Conservation (phyloP, 2,888 invertebrate genomes). For the Hemicrepidius hirtus region DNA sequence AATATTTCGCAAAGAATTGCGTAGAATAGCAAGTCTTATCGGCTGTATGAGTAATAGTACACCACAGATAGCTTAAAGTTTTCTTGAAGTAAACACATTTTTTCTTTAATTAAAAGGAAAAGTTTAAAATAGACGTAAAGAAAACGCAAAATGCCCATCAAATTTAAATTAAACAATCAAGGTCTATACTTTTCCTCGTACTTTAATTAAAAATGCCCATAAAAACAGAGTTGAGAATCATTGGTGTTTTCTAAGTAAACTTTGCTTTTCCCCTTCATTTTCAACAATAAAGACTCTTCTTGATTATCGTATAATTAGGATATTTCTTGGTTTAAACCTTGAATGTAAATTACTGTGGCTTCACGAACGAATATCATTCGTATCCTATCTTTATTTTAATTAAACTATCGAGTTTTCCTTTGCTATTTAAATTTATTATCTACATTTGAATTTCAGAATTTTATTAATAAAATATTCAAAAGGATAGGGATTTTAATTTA, state of each 20-base stretch:
- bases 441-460: too few relatives aligned
- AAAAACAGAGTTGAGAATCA: neutral
- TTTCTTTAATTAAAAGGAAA: too few relatives aligned
- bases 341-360: neutral
- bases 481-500: too few relatives aligned
- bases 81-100: too few relatives aligned
- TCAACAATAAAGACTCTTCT: neutral
- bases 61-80: too few relatives aligned
- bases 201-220: slow-evolving; percentile 5
- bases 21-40: too few relatives aligned
- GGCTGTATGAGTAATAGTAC: too few relatives aligned
- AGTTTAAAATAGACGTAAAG: too few relatives aligned
- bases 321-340: neutral
- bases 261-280: neutral
- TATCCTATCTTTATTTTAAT: neutral
- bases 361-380: neutral
- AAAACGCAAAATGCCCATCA: too few relatives aligned
- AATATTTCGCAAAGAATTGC: too few relatives aligned
- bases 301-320: slow-evolving; percentile 7
- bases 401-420: neutral
- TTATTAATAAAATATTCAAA: too few relatives aligned
- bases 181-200: neutral
- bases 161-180: too few relatives aligned
- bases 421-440: neutral
- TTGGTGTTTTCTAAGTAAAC: neutral